Conservation (phyloP, 2,113 vertebrate species). For the Blennius ocellaris region DNA sequence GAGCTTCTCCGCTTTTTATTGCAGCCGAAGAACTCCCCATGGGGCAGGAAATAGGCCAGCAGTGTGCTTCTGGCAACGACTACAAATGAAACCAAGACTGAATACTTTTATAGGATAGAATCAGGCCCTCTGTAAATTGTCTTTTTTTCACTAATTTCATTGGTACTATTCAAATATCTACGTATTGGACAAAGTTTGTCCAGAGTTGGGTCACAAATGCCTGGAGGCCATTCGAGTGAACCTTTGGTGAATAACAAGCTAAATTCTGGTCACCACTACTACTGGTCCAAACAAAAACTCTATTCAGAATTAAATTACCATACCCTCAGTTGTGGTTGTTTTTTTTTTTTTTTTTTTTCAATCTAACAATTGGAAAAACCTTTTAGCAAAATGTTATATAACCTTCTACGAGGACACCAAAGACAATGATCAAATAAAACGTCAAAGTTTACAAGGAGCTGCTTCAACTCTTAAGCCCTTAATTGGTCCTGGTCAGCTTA, state of each 20-base stretch:
- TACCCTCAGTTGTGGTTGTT: too few species aligned
- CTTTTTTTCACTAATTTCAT: too few species aligned
- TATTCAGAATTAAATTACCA: too few species aligned
- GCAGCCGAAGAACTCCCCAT: slow-evolving; percentile 41
- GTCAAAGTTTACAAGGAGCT: slow-evolving; percentile 57
- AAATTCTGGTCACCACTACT: too few species aligned
- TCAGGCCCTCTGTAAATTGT: too few species aligned
- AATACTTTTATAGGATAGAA: background rate
- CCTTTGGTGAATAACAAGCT: too few species aligned
- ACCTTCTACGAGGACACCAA: slow-evolving; percentile 10
- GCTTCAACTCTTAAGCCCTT: slow-evolving; percentile 62
- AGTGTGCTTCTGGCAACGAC: slow-evolving; percentile 34
- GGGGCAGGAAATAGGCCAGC: slow-evolving; percentile 52
- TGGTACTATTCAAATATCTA: too few species aligned
- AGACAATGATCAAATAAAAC: slow-evolving; percentile 48
- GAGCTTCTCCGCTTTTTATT: slow-evolving; percentile 60
- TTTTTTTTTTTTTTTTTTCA: too few species aligned
- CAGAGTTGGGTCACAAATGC: too few species aligned
- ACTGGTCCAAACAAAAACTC: too few species aligned
- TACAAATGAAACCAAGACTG: slow-evolving; percentile 18
- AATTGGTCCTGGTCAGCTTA: slow-evolving; percentile 73
- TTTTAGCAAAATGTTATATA: background rate
- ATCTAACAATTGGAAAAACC: background rate
- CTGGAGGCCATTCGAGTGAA: too few species aligned
- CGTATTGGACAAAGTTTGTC: too few species aligned